Evolutionary conservation across 1,140 invertebrate species (phyloP), one percentile per base, ranked within the genome.

Genomic region (Macrosteles quadrilineatus): DNA sequence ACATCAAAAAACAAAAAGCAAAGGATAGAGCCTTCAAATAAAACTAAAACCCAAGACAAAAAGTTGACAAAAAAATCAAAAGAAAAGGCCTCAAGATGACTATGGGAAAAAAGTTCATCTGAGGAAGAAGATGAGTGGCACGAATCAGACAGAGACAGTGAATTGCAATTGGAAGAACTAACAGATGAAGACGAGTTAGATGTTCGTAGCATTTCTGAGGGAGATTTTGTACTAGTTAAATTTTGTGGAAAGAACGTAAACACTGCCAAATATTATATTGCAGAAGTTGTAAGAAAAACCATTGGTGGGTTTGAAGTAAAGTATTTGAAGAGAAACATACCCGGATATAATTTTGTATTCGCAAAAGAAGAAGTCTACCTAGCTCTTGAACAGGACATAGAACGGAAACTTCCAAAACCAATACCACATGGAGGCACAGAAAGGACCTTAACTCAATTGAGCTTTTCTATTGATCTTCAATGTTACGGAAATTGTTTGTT

Each of bases 1-100:
- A 59, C 9, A 59, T 27, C 53, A 62, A 69, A 69, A 27, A 25
- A 12, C 23, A 69, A 68, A 57, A 69, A 69, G 30, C 45, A 30
- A 59, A 69, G 53, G 45, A 19, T 59, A 62, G 29, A 69, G 29
- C 32, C 23, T 53, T 53, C 47, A n/a, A 25, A 53, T 53, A 53
- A 25, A 53, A 36, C 32, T 36, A 36, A 36, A 36, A 36, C 32
- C 47, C 47, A 19, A 53, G 23, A 53, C 47, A 53, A 53, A 25
- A 53, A 53, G 47, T 53, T 19, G 23, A 19, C 47, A 53, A 25
- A 53, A 25, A 53, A 53, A 19, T n/a, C 47, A 53, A 53, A 53
- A 53, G 47, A 53, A 53, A 53, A 53, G 47, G 47, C 47, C 47
- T 53, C 23, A 53, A 53, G 47, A 53, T n/a, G n/a, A 53, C 47